These are phyloP conservation scores for Acleris literana DNA, from an alignment of 2,888 invertebrate species.

Conservation along the genomic window DNA sequence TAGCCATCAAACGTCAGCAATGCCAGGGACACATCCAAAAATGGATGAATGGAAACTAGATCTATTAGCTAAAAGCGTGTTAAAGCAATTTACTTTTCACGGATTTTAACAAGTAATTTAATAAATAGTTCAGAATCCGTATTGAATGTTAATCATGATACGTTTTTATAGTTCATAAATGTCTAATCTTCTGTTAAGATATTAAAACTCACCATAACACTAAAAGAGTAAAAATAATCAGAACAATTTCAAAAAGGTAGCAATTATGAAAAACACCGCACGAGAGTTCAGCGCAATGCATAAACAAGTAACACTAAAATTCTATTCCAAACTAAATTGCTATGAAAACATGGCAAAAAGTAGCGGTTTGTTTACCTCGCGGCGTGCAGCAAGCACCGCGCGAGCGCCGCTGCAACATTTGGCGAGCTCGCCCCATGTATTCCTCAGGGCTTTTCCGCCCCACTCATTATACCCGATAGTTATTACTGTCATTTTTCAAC, in stretches of 20 bases:
- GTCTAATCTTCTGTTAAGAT: no score
- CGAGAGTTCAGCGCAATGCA: neutral
- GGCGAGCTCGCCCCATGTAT: constrained; percentile 74
- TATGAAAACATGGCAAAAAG: constrained; percentile 38
- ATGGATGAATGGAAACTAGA: no score
- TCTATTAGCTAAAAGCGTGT: no score
- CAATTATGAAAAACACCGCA: neutral
- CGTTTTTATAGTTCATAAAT: no score
- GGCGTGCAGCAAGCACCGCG: constrained; percentile 29
- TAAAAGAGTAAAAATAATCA: no score
- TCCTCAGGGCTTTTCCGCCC: constrained; percentile 80
- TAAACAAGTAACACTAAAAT: constrained; percentile 17
- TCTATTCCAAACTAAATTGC: constrained; percentile 30
- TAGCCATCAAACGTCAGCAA: no score
- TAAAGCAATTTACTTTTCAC: no score
- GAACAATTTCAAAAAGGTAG: neutral
- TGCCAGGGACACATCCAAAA: no score
- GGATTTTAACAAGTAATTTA: no score
- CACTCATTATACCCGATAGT: constrained; percentile 81
- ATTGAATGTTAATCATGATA: no score
- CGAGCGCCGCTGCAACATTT: constrained; percentile 70
- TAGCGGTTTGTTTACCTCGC: constrained; percentile 65
- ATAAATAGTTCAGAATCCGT: no score
- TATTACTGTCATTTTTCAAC: constrained; percentile 84
- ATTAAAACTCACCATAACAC: no score